Evolutionary conservation across 2,113 vertebrate genomes (phyloP), one percentile per base, ranked within the genome.

Genomic region (Callospermophilus lateralis): DNA sequence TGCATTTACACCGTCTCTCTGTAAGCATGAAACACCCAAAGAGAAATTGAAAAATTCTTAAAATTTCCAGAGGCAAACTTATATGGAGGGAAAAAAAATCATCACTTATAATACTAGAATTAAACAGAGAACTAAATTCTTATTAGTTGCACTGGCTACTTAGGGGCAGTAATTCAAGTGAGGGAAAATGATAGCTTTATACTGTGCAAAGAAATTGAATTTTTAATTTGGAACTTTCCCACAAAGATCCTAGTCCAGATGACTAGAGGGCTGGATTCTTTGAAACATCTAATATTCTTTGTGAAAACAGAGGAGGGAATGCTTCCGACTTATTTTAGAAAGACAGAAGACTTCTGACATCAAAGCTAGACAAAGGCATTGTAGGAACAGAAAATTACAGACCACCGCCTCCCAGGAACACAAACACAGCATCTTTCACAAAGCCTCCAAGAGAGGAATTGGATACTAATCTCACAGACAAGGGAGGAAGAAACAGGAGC

Each of bases 171-270:
- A 30, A 77, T 94, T 77, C 39, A 93, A 55, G 45, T 65, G 32
- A 86, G 19, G n/a, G 74, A 37, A 76, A 68, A 51, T 51, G 20
- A 37, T 68, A 84, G 39, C 42, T n/a, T 26, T 87, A 2, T 61
- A 42, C 91, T 83, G 51, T 53, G 78, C 28, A 81, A n/a, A 70
- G 55, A 96, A 79, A 42, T 17, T 53, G 8, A 79, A 73, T 51
- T 80, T 79, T 92, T 89, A 74, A 85, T 80, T 73, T 65, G 85
- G 17, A 85, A 51, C 45, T 80, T 93, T 93, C 34, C 45, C 67
- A 51, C 39, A 89, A 48, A 80, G 63, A 80, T 84, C 48, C 73
- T 79, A 78, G 8, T 80, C 70, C n/a, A 42, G 68, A 61, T 89
- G 48, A 89, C 58, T 32, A 87, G 20, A 58, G 26, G 42, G 13